Base-by-base conservation (phyloP, 2,113 vertebrate species). In the Myodes glareolus region DNA sequence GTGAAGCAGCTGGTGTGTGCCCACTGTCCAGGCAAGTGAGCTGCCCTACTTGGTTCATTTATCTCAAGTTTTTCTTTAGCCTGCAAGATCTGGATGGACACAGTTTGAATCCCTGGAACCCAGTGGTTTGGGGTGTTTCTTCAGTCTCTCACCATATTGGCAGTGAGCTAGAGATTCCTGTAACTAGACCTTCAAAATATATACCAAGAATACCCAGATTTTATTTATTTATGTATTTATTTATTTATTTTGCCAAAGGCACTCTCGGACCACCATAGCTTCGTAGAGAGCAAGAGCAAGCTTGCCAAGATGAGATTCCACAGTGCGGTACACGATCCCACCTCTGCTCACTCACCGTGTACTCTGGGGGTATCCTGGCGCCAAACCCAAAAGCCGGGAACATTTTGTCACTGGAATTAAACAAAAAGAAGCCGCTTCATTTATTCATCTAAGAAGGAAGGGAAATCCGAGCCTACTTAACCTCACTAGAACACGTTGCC, bases 311-410 rank as follows among this genome's bases (percentile, higher is more conserved):
- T 52, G 42, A 88, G 72, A 68, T 31, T 39, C 17, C 33, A 50
- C 1, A 87, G 47, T 78, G 61, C 73, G 87, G 61, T 9, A 14
- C 67, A 86, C 52, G n/a, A 61, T 5, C 2, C 58, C 21, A 7
- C 58, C 8, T 63, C 39, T 9, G 7, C 10, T 31, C 55, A 98
- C 98, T 98, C 98, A 99, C 99, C 99, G 99, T 99, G 97, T 99
- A 99, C 97, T 99, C 99, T 1, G 99, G 99, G 65, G 99, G 99
- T 98, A 99, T 99, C 97, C 98, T 99, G 98, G 99, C 99, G 0
- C 99, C 99, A 80, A 99, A 99, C 96, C 99, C 99, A 90, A 99
- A 99, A 47, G 99, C 99, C n/a, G 99, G 99, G 97, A 99, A 99
- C 99, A 99, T 99, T 99, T 99, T 99, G 98, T 99, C 99, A 98